Base-by-base conservation (phyloP, 2,113 vertebrate genomes). In the Eulacestoma nigropectus region DNA sequence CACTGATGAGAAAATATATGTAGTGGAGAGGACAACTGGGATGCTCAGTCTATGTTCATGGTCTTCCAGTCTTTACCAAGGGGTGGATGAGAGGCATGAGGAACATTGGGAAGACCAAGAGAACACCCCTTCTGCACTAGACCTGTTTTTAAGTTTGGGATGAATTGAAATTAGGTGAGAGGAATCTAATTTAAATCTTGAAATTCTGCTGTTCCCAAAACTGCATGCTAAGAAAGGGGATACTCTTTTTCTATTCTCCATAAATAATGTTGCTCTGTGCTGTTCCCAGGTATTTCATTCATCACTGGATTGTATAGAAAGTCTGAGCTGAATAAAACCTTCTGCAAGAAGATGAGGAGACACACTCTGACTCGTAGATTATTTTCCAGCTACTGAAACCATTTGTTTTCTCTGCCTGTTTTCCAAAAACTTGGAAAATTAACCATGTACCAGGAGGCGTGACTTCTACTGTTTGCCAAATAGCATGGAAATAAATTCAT, bases 301-400 rank as follows among this genome's bases (percentile, higher is more conserved):
- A 96, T 97, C 93, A 96, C 41, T 62, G 84, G 69, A 76, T 94
- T 7, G 7, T 67, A 60, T 15, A 74, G 86, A 80, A 93, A 95
- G 62, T 87, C 86, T 92, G 96, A 96, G 73, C 53, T 95, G 95
- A 96, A 96, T 95, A 93, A 95, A 97, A 78, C 59, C 91, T 70
- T 59, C 86, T 78, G 84, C 88, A 86, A 82, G 91, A 84, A 87
- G 87, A 92, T 77, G 91, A 94, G 90, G 87, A 90, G 95, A 53
- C 13, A 49, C 62, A 55, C 47, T 82, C 76, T 95, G 78, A 94
- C 78, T 94, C 88, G 81, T 63, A 92, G 95, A 94, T 97, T 95
- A 79, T 79, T 96, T 91, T 77, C 67, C 44, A 79, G 57, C 89
- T 94, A 39, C 92, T 37, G 18, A 81, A 91, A 32, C 42, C 68